Percentiles rank a stretch among this genome's conserved stretches.
These are phyloP conservation scores for Gephyroberyx darwinii DNA, from an alignment of 2,797 vertebrate genomes.

Conservation along the genomic window DNA sequence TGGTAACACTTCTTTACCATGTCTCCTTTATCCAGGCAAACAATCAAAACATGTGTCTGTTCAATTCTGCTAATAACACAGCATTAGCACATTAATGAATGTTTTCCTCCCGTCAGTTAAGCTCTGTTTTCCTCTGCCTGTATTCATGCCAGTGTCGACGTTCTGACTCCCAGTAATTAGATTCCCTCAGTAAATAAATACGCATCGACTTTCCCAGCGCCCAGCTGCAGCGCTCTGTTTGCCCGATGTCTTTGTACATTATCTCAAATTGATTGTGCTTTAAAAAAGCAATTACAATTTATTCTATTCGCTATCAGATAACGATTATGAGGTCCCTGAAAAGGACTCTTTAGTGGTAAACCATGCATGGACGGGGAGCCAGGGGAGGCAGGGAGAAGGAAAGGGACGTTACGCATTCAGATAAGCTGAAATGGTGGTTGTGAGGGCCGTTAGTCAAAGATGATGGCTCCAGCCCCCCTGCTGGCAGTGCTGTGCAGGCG, in stretches of 20 bases:
- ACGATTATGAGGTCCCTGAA: conserved; percentile 76
- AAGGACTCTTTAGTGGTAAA: conserved; percentile 77
- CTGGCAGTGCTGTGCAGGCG: conserved; percentile 41
- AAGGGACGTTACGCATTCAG: conserved; percentile 54
- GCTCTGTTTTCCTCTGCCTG: conserved; percentile 42
- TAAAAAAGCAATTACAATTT: conserved; percentile 82
- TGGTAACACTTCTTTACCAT: conserved; percentile 12
- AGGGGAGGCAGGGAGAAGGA: conserved; percentile 40
- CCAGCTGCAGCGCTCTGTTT: conserved; percentile 61
- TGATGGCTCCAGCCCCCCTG: conserved; percentile 64
- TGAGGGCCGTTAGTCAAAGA: conserved; percentile 70
- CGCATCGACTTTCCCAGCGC: conserved; percentile 62
- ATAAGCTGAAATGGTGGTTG: conserved; percentile 62
- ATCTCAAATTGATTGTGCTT: conserved; percentile 80
- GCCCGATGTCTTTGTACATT: conserved; percentile 76
- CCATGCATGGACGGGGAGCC: conserved; percentile 69
- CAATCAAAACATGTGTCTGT: conserved; percentile 42
- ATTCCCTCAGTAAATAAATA: conserved; percentile 73
- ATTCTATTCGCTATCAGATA: conserved; percentile 79
- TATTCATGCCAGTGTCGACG: conserved; percentile 35
- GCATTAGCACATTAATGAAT: conserved; percentile 63
- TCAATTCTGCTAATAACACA: conserved; percentile 54
- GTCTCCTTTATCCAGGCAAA: conserved; percentile 39
- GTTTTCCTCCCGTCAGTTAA: conserved; percentile 48
- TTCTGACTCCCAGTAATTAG: conserved; percentile 69